These are phyloP conservation scores for Chaetops frenatus DNA, from an alignment of 2,113 vertebrate species.

Conservation along the genomic window DNA sequence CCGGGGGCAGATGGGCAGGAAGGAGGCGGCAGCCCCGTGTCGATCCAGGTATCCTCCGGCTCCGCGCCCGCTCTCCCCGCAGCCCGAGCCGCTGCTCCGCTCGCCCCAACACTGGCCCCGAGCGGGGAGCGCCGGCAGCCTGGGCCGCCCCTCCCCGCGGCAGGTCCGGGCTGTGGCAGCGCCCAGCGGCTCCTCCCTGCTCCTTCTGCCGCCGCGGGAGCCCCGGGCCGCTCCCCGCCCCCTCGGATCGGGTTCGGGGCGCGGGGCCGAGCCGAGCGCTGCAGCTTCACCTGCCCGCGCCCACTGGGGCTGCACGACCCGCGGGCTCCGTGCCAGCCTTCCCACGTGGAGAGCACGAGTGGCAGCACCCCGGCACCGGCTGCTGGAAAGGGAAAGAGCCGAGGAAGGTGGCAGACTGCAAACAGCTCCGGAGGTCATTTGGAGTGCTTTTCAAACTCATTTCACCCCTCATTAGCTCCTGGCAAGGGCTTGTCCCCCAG, in stretches of 20 bases:
- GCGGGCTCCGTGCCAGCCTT: not conserved
- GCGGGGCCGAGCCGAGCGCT: not conserved
- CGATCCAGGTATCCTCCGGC: not conserved
- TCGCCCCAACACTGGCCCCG: not conserved
- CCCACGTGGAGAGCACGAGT: accelerated
- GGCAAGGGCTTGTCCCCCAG: not conserved
- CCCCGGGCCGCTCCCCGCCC: slow-evolving; percentile 19
- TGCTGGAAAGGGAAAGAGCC: accelerated
- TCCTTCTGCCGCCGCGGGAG: slow-evolving; percentile 16
- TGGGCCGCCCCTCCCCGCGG: not conserved
- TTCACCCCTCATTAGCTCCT: not conserved
- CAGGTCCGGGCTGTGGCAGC: not conserved
- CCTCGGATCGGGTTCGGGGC: slow-evolving; percentile 1
- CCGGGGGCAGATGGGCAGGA: accelerated
- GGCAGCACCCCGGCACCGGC: not conserved
- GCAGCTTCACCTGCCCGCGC: not conserved
- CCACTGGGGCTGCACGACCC: not conserved
- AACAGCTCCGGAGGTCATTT: not conserved
- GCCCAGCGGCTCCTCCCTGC: slow-evolving; percentile 56
- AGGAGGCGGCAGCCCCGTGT: not conserved
- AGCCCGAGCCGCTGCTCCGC: not conserved
- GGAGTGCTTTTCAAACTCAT: not conserved
- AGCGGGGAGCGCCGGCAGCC: not conserved
- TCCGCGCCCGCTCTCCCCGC: not conserved
- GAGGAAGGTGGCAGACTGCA: not conserved